Evolutionary conservation across 92 coral and sea anemone species (phyloP), one percentile per base, ranked within the genome.

Genomic region (Siderastrea siderea): DNA sequence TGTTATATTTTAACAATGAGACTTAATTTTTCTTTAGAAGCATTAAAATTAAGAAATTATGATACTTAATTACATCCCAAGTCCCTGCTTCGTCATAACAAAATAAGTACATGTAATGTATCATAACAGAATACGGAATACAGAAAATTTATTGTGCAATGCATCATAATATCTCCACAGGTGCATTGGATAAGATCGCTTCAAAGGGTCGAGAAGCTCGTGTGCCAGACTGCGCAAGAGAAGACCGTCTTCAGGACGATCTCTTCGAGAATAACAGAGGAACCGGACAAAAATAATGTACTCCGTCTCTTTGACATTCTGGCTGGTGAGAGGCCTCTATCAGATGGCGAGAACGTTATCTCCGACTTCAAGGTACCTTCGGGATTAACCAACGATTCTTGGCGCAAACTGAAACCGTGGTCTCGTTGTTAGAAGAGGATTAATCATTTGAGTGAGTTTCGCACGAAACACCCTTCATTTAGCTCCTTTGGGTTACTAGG

Each of bases 111-210:
- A 26, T 26, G 38, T 26, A 26, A 26, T 26, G 38, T 26, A 26
- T 26, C 38, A 26, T 26, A 26, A 26, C 38, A 26, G 38, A 26
- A 26, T 26, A 26, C 38, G 38, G 38, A 26, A 26, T 26, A 26
- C 38, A 26, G 38, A 26, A 26, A 26, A 26, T 26, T 26, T 26
- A 26, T 26, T 26, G 38, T 26, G 38, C 38, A 26, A 26, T 26
- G 38, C 38, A 26, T 26, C 38, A 26, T 26, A 26, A 26, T 62
- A 15, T 8, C 6, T 15, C 67, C 14, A 11, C 52, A 75, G 80
- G 80, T 79, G 47, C 74, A 79, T 58, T 62, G 84, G 84, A 61
- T 60, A 54, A 43, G 74, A 64, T 79, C 84, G 47, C 75, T 79
- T 46, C 70, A 79, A 44, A 16, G 57, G 77, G 77, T 71, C 13